Evolutionary conservation across 2,888 invertebrate genomes (phyloP), one percentile per base, ranked within the genome.

Genomic region (Dysmachus trigonus): DNA sequence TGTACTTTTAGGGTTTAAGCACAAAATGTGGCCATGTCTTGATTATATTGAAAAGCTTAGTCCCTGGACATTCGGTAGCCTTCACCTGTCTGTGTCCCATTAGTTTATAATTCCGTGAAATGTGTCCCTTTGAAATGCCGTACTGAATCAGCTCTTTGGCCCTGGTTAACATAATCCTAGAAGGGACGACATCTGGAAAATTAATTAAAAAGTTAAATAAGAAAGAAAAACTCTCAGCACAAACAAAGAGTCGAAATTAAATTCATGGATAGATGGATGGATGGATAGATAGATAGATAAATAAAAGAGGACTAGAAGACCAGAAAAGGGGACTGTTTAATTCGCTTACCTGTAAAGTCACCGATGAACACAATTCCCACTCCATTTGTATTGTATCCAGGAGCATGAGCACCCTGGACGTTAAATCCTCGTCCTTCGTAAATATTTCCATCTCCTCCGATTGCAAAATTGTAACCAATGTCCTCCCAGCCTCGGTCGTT

Each of bases 351-450:
- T 88, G 90, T 89, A 76, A 90, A 92, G 87, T 91, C 91, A 53
- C 95, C 96, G 85, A 96, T 94, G 6, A 96, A 91, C 86, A 95
- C 95, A 86, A 96, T 94, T 30, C 96, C 96, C 82, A 96, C 93
- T 90, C 95, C 95, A 88, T 93, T 92, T 86, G 92, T 92, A 90
- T 95, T 96, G 91, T 95, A 95, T 86, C 90, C 91, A 0, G 94
- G 94, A 0, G 96, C 94, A 90, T 97, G 96, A 0, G 96, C 95
- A 0, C 96, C 96, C 1, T 94, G 92, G 5, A 92, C 90, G 7
- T 93, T 93, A 94, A 96, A 96, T 0, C 96, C 96, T 2, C 96
- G 93, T 0, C 95, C 96, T 89, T 94, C 94, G 90, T 96, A 96
- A 0, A 94, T 95, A 0, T 93, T 93, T 0, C 95, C 95, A 89